Conservation (phyloP, 2,888 invertebrate species). For the Branchipolynoe longqiensis region DNA sequence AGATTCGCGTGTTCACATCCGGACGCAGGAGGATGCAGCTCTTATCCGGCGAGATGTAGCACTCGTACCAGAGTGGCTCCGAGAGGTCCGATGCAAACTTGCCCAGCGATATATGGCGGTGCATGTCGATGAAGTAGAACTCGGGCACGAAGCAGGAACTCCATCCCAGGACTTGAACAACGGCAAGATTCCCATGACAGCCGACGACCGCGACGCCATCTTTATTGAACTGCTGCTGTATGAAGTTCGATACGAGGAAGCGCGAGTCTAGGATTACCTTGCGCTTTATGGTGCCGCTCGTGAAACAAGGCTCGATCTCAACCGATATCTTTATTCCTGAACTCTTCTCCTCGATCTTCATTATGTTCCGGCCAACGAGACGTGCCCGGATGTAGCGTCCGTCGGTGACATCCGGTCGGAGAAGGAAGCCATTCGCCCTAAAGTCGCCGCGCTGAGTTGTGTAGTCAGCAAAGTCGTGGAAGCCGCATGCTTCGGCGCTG, state of each 20-base stretch:
- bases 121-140: conserved; percentile 71
- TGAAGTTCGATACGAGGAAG: conserved; percentile 22
- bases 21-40: conserved; percentile 70
- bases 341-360: conserved; percentile 19
- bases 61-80: conserved; percentile 72
- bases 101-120: conserved; percentile 67
- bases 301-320: conserved; percentile 53
- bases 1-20: conserved; percentile 69
- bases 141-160: conserved; percentile 69
- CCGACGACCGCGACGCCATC: conserved; percentile 70
- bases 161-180: conserved; percentile 70
- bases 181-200: conserved; percentile 69
- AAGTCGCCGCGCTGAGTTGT: conserved; percentile 22
- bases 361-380: not conserved
- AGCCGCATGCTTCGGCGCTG: conserved; percentile 8
- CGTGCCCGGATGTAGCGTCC: conserved; percentile 65
- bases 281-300: conserved; percentile 29
- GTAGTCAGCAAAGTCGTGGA: conserved; percentile 47
- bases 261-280: conserved; percentile 20
- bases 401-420: conserved; percentile 71
- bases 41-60: conserved; percentile 72
- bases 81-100: conserved; percentile 71
- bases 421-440: conserved; percentile 66
- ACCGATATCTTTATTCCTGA: conserved; percentile 14
- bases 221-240: conserved; percentile 64